Conservation (phyloP, 64 coral and sea anemone genomes). For the Pocillopora verrucosa region DNA sequence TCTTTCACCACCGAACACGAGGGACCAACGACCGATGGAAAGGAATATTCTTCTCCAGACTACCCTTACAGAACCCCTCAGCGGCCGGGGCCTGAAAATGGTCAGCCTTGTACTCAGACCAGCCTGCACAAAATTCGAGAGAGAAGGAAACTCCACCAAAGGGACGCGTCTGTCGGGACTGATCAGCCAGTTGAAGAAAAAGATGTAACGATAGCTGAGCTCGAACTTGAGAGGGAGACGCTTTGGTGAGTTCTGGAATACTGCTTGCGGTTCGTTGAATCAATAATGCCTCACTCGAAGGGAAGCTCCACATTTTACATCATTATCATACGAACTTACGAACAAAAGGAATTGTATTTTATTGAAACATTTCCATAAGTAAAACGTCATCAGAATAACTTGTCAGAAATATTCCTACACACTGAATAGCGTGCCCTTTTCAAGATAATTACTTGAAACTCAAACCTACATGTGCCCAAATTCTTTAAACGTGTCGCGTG, state of each 20-base stretch:
- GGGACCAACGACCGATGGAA: not conserved
- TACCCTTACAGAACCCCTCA: not conserved
- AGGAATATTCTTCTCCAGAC: not conserved
- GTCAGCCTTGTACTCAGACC: constrained; percentile 8
- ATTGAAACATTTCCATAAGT: no score
- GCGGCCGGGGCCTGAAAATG: not conserved
- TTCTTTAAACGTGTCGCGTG: no score
- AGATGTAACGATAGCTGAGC: not conserved
- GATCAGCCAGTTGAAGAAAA: not conserved
- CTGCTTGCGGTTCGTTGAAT: not conserved
- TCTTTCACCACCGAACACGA: not conserved
- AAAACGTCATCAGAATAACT: no score
- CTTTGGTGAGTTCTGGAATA: constrained; percentile 17
- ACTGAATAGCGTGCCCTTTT: no score
- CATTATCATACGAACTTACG: no score
- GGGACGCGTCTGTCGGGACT: not conserved
- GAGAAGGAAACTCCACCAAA: not conserved
- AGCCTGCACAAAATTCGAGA: not conserved
- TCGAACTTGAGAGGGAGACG: constrained; percentile 42
- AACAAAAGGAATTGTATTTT: no score
- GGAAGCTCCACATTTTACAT: no score
- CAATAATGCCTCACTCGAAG: no score
- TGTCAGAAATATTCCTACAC: no score
- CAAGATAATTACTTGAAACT: no score
- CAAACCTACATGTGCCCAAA: no score